Base-by-base conservation (phyloP, 2,888 invertebrate species). In the Ramazzottius varieornatus region DNA sequence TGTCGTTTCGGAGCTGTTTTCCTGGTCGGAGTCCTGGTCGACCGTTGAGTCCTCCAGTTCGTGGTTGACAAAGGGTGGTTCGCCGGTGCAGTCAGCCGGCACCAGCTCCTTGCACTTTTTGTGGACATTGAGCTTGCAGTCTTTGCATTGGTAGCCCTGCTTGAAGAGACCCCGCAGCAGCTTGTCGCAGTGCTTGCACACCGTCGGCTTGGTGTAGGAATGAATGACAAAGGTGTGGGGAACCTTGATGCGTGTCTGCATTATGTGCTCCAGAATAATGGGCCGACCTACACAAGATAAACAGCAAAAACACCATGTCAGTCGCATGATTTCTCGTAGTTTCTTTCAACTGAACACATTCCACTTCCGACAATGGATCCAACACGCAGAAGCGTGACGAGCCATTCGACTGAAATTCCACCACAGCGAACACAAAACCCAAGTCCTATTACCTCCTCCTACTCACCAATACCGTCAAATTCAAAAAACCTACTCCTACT, bases 211-310 rank as follows among this genome's bases (percentile, higher is more conserved):
- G 64, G 91, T 93, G 79, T 98, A 98, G 66, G 88, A 86, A 80
- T 96, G 96, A 69, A 96, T 83, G 73, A 90, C 86, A 79, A 94
- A 94, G 2, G 94, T 94, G 79, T 96, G 96, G 40, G 96, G 94
- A 73, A 90, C 87, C 73, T 84, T 82, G 67, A 79, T 76, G 64
- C 74, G 71, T 64, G 72, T 73, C 2, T n/a, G 4, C 46, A 66
- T 32, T 4, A 33, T 46, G 24, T 8, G 20, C n/a, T 46, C 1
- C 16, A 54, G 8, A 29, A 54, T 54, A 24, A 29, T 24, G 16
- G 54, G 54, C 13, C 54, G 54, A 54, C 54, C 40, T 40, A 20
- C 20, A 20, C 20, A 40, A 13, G 40, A 40, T 40, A 40, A 20
- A 20, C 40, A 40, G 40, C 8, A 40, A 40, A 20, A 20, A 20